Percentiles rank a stretch among this genome's conserved stretches.
Conservation (phyloP, 2,113 vertebrate species). For the Dipodomys stephensi region DNA sequence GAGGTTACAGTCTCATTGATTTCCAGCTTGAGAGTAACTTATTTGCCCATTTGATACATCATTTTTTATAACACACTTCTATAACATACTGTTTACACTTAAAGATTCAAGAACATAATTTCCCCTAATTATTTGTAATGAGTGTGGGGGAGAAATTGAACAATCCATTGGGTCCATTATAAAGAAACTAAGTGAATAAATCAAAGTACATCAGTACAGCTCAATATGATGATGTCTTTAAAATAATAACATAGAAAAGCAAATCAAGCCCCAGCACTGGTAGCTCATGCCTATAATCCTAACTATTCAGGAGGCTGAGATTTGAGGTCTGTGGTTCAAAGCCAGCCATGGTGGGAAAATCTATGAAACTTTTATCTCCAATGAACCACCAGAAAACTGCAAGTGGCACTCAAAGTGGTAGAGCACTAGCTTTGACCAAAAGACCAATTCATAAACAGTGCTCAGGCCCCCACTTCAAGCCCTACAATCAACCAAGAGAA, state of each 20-base stretch:
- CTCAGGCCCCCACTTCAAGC: too few species aligned
- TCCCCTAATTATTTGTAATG: background rate
- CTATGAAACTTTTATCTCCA: too few species aligned
- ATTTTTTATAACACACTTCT: constrained; percentile 14
- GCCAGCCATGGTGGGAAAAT: too few species aligned
- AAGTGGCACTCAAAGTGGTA: too few species aligned
- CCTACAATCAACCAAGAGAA: too few species aligned
- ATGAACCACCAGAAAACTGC: too few species aligned
- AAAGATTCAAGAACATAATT: constrained; percentile 41
- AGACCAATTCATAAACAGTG: too few species aligned
- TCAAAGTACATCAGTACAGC: background rate
- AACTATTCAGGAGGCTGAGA: too few species aligned
- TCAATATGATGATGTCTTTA: background rate
- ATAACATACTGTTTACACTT: constrained; percentile 37
- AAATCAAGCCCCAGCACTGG: background rate
- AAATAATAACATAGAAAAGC: background rate
- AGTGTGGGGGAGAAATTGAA: background rate
- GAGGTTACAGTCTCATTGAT: constrained; percentile 18
- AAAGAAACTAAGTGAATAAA: constrained; percentile 8
- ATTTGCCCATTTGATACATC: background rate
- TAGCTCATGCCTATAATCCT: too few species aligned
- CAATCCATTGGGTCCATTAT: background rate
- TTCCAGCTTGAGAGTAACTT: constrained; percentile 37
- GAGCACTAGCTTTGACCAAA: too few species aligned
- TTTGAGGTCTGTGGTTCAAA: too few species aligned